phyloP scores from a whole-genome alignment of 2,797 vertebrate species.

The Apogon talboti region DNA sequence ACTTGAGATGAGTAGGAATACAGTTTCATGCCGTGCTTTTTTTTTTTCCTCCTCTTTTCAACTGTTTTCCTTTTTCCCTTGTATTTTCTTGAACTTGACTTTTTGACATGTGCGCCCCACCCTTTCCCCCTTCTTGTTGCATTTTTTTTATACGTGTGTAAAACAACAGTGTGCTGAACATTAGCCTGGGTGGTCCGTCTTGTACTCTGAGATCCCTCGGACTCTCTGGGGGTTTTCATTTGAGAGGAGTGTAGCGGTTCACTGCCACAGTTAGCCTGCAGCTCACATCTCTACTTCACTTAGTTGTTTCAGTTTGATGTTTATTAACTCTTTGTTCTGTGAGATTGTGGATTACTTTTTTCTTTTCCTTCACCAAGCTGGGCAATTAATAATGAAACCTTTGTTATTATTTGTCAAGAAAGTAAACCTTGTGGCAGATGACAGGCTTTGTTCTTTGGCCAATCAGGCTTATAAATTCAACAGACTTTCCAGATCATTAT shows the following conservation, averaged over 20 bases:
- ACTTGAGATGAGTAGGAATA: conserved; percentile 73
- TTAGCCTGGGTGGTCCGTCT: conserved; percentile 80
- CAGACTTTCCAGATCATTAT: conserved; percentile 27
- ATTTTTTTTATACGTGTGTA: conserved; percentile 62
- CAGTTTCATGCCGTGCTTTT: conserved; percentile 65
- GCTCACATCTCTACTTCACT: conserved; percentile 34
- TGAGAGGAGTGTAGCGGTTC: conserved; percentile 58
- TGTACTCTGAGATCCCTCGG: conserved; percentile 46
- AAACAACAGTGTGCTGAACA: conserved; percentile 66
- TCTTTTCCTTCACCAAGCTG: neutral
- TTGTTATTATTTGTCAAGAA: conserved; percentile 3
- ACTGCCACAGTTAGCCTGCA: conserved; percentile 48
- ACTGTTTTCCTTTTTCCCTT: conserved; percentile 26
- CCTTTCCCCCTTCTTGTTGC: conserved; percentile 35
- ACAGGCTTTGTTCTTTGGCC: conserved; percentile 1
- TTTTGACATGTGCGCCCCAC: conserved; percentile 63
- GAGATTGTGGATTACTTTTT: neutral
- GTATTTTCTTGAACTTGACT: conserved; percentile 69
- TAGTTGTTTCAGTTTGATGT: conserved; percentile 28
- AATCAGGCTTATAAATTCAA: conserved; percentile 8
- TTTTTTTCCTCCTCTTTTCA: conserved; percentile 27
- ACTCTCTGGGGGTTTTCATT: conserved; percentile 64
- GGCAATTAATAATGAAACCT: neutral
- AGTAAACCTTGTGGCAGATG: conserved; percentile 1
- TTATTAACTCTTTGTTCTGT: conserved; percentile 44